These are phyloP conservation scores for Aphidius ervi DNA, from an alignment of 1,140 invertebrate genomes.

Conservation along the genomic window DNA sequence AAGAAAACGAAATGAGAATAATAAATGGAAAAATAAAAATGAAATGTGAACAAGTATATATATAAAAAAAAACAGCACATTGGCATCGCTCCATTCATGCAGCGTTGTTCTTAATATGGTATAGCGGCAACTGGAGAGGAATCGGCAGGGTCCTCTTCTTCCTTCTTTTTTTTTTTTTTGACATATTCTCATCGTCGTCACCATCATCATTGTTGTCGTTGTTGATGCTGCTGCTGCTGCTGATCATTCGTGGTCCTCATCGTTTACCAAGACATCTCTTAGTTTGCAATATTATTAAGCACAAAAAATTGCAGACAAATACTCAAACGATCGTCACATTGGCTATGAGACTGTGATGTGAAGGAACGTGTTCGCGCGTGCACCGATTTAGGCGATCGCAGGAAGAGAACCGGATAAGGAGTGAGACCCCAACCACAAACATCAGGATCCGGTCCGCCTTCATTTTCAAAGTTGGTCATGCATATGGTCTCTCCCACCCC, in stretches of 20 bases:
- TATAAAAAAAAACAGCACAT: not conserved
- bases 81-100: conserved; percentile 13
- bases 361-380: not conserved
- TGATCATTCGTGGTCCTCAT: not conserved
- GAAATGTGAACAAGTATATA: not conserved
- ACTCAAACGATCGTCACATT: no score
- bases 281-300: no score
- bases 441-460: conserved; percentile 9
- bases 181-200: no score
- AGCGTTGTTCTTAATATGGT: conserved; percentile 14
- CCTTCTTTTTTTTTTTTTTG: not conserved
- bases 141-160: conserved; percentile 1
- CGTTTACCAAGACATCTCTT: no score
- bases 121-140: conserved; percentile 2
- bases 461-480: conserved; percentile 8
- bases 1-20: not conserved
- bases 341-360: no score
- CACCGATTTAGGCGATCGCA: conserved; percentile 12
- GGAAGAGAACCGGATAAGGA: conserved; percentile 13
- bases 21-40: not conserved
- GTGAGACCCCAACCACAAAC: conserved; percentile 1
- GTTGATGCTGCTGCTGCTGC: not conserved
- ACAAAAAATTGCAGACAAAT: no score
- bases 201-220: no score
- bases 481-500: not conserved